These are phyloP conservation scores for Mormyrus proboscirostris DNA, from an alignment of 2,797 vertebrate species.

Conservation along the genomic window DNA sequence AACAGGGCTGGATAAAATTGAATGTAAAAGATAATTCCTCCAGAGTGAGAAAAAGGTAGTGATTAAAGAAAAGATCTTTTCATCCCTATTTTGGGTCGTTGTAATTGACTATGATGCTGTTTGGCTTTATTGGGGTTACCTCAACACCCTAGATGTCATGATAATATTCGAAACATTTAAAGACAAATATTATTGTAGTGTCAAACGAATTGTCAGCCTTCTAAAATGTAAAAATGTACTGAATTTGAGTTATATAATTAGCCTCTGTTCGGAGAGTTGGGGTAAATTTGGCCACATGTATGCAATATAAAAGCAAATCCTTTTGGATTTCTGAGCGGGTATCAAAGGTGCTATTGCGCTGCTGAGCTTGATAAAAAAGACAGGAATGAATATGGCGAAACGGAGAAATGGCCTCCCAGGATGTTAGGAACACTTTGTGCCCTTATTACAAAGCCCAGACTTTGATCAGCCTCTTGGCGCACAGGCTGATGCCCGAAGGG, in stretches of 20 bases:
- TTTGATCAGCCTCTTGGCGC: conserved; percentile 3
- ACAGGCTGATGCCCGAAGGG: background rate
- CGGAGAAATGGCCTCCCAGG: background rate
- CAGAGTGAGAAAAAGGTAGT: background rate
- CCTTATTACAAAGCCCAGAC: background rate
- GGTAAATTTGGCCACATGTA: background rate
- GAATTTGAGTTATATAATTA: background rate
- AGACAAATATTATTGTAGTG: background rate
- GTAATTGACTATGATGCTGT: background rate
- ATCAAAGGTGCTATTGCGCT: background rate
- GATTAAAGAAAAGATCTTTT: background rate
- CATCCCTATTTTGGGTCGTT: background rate
- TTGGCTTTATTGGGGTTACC: background rate
- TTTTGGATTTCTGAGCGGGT: background rate
- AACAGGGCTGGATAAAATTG: background rate
- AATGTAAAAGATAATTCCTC: background rate
- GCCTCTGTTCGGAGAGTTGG: background rate
- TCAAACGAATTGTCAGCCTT: background rate
- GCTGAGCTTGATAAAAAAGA: background rate
- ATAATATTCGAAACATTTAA: background rate
- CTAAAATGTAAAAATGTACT: background rate
- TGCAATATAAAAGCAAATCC: conserved; percentile 8
- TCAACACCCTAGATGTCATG: background rate
- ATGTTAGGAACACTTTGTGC: conserved; percentile 4
- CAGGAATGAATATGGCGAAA: background rate